Evolutionary conservation across 2,113 vertebrate species (phyloP).

Genomic region (Heliornis fulica): DNA sequence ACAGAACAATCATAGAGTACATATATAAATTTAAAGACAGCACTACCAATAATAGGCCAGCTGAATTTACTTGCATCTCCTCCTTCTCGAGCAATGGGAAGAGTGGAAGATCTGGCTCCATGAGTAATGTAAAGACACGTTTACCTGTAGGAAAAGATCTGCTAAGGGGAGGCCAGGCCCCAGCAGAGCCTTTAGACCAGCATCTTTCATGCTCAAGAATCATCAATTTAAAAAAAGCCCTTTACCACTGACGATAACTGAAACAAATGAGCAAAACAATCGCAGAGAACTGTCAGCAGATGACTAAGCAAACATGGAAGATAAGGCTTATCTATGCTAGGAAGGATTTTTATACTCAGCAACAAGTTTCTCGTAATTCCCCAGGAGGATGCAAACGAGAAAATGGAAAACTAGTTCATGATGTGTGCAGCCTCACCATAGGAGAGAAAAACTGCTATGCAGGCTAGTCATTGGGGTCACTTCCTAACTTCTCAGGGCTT

Average conservation of each 20-base stretch:
- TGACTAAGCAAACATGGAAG: neutral
- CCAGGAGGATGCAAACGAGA: neutral
- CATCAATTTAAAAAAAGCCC: neutral
- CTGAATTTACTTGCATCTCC: neutral
- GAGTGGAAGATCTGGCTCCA: neutral
- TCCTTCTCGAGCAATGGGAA: neutral
- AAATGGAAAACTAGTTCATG: neutral
- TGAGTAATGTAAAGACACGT: neutral
- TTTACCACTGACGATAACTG: neutral
- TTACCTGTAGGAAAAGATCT: conserved; percentile 7
- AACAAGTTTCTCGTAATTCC: conserved; percentile 19
- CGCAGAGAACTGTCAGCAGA: neutral
- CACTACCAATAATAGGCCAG: neutral
- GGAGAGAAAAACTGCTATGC: neutral
- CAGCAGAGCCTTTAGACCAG: neutral
- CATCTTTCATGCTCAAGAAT: neutral
- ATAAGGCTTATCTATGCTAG: neutral
- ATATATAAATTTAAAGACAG: neutral
- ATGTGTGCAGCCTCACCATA: neutral
- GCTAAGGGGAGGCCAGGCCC: neutral
- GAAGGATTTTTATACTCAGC: neutral
- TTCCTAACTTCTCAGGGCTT: neutral
- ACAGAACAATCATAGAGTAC: neutral
- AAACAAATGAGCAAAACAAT: neutral
- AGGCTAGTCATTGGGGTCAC: neutral